These are phyloP conservation scores for Lacerta viridis DNA, from an alignment of 2,797 vertebrate species.

Conservation along the genomic window DNA sequence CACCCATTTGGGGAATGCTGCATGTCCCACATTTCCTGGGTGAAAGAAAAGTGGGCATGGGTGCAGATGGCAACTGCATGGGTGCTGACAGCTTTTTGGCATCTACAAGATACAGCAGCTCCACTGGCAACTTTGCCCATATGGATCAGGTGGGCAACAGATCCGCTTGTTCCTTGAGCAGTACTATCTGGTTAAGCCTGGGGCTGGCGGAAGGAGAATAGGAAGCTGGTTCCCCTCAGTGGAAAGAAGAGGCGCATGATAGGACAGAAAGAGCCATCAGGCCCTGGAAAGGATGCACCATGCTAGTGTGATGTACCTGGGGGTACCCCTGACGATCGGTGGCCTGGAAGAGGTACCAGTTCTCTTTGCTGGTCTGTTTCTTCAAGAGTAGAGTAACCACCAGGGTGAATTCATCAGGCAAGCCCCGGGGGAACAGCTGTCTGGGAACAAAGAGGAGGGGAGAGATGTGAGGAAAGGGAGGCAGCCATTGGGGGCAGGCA, in stretches of 20 bases:
- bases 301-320: slow-evolving; percentile 83
- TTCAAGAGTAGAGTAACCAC: slow-evolving; percentile 92
- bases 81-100: no score
- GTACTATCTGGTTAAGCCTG: no score
- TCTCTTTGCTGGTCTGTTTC: slow-evolving; percentile 88
- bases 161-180: neutral
- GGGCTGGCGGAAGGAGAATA: neutral
- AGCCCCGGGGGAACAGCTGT: slow-evolving; percentile 89
- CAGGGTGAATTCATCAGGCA: slow-evolving; percentile 91
- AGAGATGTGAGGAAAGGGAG: neutral
- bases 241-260: neutral
- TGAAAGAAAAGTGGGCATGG: no score
- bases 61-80: neutral
- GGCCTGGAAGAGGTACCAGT: slow-evolving; percentile 93
- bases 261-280: neutral
- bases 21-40: no score
- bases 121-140: neutral
- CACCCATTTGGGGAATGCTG: no score
- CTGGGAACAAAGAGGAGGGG: slow-evolving; percentile 74
- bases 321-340: slow-evolving; percentile 91
- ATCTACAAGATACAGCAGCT: neutral
- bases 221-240: neutral
- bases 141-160: neutral
- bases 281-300: neutral
- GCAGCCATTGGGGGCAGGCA: no score